These are phyloP conservation scores for Semotilus atromaculatus DNA, from an alignment of 2,797 vertebrate genomes.

Conservation along the genomic window DNA sequence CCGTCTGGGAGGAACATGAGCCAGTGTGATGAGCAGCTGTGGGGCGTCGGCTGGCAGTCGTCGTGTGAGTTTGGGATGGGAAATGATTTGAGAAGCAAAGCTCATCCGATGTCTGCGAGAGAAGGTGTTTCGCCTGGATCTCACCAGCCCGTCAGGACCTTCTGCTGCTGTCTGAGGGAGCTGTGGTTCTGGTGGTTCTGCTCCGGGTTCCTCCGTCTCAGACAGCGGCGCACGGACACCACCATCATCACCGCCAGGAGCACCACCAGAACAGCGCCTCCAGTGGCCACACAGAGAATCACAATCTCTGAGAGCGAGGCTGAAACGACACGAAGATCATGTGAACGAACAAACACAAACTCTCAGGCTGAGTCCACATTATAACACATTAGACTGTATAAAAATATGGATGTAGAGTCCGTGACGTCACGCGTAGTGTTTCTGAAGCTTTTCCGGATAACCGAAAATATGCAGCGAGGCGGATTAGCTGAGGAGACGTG, in stretches of 20 bases:
- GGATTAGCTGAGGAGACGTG: no score
- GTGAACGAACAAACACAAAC: background rate
- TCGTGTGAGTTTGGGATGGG: background rate
- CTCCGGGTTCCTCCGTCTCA: conserved; percentile 66
- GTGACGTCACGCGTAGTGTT: no score
- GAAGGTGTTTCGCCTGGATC: background rate
- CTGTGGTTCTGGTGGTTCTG: conserved; percentile 53
- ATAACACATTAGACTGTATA: no score
- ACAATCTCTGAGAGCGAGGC: conserved; percentile 86
- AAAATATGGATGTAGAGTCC: no score
- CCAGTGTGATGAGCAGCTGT: no score
- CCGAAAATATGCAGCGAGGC: no score
- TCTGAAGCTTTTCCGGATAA: no score
- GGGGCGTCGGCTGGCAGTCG: no score
- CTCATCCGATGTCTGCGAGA: background rate
- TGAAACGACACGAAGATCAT: conserved; percentile 55
- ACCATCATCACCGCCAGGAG: conserved; percentile 78
- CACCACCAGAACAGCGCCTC: conserved; percentile 78
- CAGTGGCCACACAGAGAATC: conserved; percentile 82
- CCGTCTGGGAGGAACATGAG: background rate
- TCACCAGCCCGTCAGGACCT: conserved; percentile 71
- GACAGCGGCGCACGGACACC: conserved; percentile 76
- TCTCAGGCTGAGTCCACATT: no score
- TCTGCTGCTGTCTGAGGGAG: conserved; percentile 65
- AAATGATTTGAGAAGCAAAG: background rate